A percentile compares a stretch with the other conserved stretches of the same genome.
phyloP scores from a whole-genome alignment of 2,888 invertebrate genomes.

The Thalpophila matura region DNA sequence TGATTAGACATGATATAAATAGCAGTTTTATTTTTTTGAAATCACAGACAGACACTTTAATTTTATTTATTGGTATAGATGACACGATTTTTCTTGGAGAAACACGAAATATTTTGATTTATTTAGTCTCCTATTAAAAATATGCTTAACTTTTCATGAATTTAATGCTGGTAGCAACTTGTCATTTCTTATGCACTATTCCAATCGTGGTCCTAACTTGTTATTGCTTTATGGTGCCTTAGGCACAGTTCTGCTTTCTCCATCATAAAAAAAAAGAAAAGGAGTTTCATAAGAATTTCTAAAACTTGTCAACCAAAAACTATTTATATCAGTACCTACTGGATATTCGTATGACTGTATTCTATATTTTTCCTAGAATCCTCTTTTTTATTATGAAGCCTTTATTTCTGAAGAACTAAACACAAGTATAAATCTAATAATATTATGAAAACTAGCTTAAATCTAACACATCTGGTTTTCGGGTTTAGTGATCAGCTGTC shows the following conservation, averaged over 20 bases:
- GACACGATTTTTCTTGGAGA: too few relatives aligned
- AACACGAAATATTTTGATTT: neutral
- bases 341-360: neutral
- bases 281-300: constrained; percentile 57
- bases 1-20: too few relatives aligned
- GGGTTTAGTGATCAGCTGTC: too few relatives aligned
- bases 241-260: constrained; percentile 54
- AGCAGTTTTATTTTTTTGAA: too few relatives aligned
- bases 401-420: too few relatives aligned
- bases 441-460: too few relatives aligned
- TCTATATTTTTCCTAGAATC: neutral
- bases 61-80: too few relatives aligned
- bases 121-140: neutral
- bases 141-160: constrained; percentile 3
- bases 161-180: constrained; percentile 1
- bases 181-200: constrained; percentile 36
- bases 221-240: constrained; percentile 37
- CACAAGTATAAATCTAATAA: too few relatives aligned
- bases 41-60: too few relatives aligned
- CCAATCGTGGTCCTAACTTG: constrained; percentile 37
- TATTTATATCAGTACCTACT: neutral
- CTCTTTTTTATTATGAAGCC: too few relatives aligned
- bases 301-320: constrained; percentile 19
- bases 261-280: constrained; percentile 59
- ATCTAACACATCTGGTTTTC: too few relatives aligned